Conservation (phyloP, 1,140 invertebrate species). For the Trypoxylus dichotomus region DNA sequence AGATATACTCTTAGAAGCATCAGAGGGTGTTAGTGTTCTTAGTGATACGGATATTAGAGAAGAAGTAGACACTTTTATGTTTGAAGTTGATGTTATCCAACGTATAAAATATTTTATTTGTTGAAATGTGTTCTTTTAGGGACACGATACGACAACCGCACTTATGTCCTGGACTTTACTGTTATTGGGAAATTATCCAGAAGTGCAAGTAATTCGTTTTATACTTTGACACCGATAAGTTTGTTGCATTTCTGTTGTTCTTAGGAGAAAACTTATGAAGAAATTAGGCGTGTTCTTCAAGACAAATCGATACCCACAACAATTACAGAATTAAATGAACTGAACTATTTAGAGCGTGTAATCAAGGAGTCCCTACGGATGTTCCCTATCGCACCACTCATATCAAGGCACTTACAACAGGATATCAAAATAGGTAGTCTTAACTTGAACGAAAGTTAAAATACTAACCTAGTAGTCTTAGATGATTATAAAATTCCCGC, state of each 20-base stretch:
- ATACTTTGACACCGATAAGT: neutral
- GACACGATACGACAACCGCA: conserved; percentile 28
- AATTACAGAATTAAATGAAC: conserved; percentile 59
- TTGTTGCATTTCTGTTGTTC: conserved; percentile 32
- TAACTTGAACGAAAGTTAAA: neutral
- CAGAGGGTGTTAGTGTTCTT: neutral
- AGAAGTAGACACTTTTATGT: conserved; percentile 28
- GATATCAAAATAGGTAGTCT: conserved; percentile 56
- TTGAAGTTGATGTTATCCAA: neutral
- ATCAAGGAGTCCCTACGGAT: conserved; percentile 67
- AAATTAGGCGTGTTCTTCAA: conserved; percentile 47
- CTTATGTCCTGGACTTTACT: conserved; percentile 16
- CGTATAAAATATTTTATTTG: neutral
- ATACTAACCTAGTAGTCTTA: neutral
- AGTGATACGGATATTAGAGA: conserved; percentile 11
- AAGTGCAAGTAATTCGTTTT: conserved; percentile 12
- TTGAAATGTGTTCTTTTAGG: neutral
- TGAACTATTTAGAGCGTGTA: conserved; percentile 69
- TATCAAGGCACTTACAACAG: conserved; percentile 61
- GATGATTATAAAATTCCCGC: conserved; percentile 23
- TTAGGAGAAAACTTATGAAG: conserved; percentile 63
- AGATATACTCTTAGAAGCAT: conserved; percentile 16
- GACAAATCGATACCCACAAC: conserved; percentile 44
- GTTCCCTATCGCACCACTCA: conserved; percentile 69
- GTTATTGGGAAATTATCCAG: conserved; percentile 18